These are phyloP conservation scores for Himantopus leucocephalus DNA, from an alignment of 2,113 vertebrate species.

Conservation along the genomic window DNA sequence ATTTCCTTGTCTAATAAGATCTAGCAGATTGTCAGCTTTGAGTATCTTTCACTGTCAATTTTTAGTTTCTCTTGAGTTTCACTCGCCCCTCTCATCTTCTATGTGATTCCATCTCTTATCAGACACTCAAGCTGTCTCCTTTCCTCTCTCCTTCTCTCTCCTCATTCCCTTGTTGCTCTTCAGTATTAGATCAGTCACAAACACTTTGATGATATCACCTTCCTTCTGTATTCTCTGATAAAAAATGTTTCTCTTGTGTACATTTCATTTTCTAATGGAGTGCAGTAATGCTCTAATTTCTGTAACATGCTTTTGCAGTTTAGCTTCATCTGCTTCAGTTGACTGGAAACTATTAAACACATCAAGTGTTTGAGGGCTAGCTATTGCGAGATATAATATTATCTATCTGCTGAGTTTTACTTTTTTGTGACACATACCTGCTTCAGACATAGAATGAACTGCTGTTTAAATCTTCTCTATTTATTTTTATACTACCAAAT, in stretches of 20 bases:
- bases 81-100: neutral
- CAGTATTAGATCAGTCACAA: constrained; percentile 5
- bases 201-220: neutral
- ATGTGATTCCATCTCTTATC: constrained; percentile 14
- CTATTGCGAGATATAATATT: neutral
- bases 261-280: neutral
- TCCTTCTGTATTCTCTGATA: neutral
- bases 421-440: neutral
- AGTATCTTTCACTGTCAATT: neutral
- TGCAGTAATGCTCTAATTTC: neutral
- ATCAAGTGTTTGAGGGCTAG: neutral
- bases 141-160: neutral
- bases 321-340: neutral
- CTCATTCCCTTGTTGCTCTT: neutral
- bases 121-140: neutral
- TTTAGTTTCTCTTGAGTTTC: neutral
- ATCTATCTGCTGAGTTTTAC: neutral
- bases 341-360: neutral
- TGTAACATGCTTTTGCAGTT: neutral
- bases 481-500: neutral
- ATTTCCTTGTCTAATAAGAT: neutral
- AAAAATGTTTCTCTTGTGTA: neutral
- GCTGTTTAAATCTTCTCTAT: neutral
- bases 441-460: neutral
- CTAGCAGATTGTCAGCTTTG: neutral